Percentiles rank a stretch among this genome's conserved stretches.
Conservation (phyloP, 2,888 invertebrate genomes). For the Theodoxus fluviatilis region DNA sequence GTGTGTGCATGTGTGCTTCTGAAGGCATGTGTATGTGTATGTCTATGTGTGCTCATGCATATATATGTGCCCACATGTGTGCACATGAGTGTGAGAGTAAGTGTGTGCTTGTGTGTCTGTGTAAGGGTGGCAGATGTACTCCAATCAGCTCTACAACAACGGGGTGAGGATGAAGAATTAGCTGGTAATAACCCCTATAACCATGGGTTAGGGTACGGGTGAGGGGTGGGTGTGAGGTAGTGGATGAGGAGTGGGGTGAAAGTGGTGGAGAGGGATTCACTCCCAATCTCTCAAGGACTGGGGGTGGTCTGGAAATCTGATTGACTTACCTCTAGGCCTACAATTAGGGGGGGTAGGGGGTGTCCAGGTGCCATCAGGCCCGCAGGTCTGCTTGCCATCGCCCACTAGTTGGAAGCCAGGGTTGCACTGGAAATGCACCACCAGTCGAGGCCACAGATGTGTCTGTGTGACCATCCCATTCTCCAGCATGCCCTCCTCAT, state of each 20-base stretch:
- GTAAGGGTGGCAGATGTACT: too few relatives aligned
- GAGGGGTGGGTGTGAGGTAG: neutral
- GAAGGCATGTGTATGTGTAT: too few relatives aligned
- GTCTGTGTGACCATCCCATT: constrained; percentile 29
- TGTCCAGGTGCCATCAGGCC: constrained; percentile 42
- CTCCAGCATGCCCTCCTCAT: constrained; percentile 7
- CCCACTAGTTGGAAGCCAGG: constrained; percentile 44
- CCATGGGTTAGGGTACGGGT: neutral
- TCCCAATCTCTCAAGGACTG: too few relatives aligned
- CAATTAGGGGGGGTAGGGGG: constrained; percentile 28
- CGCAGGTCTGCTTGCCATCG: constrained; percentile 42
- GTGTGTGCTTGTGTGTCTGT: too few relatives aligned
- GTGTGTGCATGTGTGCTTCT: too few relatives aligned
- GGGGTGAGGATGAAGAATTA: neutral
- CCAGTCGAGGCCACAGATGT: constrained; percentile 20
- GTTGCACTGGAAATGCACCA: constrained; percentile 39
- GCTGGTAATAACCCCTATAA: neutral
- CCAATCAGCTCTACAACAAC: neutral
- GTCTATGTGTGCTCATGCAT: too few relatives aligned
- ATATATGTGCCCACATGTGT: too few relatives aligned
- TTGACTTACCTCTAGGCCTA: constrained; percentile 10
- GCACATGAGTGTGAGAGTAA: too few relatives aligned
- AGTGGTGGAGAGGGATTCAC: too few relatives aligned
- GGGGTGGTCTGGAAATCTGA: too few relatives aligned
- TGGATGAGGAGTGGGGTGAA: too few relatives aligned